Evolutionary conservation across 2,113 vertebrate species (phyloP), one percentile per base, ranked within the genome.

Genomic region (Neotoma lepida): DNA sequence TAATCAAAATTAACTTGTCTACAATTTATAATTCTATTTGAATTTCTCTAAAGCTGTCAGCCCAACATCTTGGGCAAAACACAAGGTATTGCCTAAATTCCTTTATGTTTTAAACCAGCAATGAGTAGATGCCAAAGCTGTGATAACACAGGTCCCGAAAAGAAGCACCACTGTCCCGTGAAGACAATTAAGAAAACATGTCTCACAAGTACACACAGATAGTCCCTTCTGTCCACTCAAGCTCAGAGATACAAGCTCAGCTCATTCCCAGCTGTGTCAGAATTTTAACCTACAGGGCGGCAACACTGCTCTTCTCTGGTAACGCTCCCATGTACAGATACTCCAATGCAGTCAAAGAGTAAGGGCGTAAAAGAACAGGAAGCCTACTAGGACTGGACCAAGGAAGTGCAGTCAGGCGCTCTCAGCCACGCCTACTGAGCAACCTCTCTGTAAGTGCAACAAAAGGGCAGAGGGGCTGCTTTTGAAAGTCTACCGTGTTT

Each of bases 11-110:
- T 80, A 70, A 92, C 64, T 74, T 76, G 18, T 17, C 73, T 87
- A 74, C 0, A 66, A 92, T 91, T 97, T 73, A 88, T 28, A 76
- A 92, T 84, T 90, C 68, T n/a, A 88, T 70, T 68, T 49, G 28
- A 86, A 20, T 91, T 86, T 93, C 94, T 90, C 73, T 64, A 73
- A 17, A 91, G 24, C 26, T 61, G 22, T 74, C 54, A 54, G 70
- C 33, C 84, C n/a, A 20, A 2, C 41, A 91, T 28, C 76, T 91
- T 92, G 49, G 82, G 85, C 80, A 84, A 63, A 4, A 49, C 8
- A 71, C 68, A 54, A 70, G n/a, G n/a, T n/a, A n/a, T n/a, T n/a
- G n/a, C 54, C 9, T 26, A 71, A 89, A 71, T 81, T 86, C 6
- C 28, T 44, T 88, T 82, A 46, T 66, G 4, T 51, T 86, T 93